Evolutionary conservation across 92 coral and sea anemone genomes (phyloP), one percentile per base, ranked within the genome.

Genomic region (Parazoanthus darwini): DNA sequence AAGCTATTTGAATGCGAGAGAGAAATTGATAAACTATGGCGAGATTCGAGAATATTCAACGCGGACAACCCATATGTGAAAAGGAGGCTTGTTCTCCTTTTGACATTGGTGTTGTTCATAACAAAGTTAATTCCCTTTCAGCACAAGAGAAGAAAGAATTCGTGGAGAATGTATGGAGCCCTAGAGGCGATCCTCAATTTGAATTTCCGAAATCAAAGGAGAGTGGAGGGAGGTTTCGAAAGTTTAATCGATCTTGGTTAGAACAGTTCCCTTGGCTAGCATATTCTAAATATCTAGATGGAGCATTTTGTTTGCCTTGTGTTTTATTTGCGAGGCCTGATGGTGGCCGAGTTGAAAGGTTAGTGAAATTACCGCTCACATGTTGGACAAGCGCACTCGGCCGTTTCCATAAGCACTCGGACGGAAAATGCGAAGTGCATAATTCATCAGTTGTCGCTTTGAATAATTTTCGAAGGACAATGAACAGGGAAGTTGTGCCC

Each of bases 141-240:
- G 51, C n/a, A n/a, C n/a, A n/a, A n/a, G n/a, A n/a, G n/a, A 90
- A 90, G 87, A 39, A 86, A 81, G 46, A 73, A 86, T 90, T 90
- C 86, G 48, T 87, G 20, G 86, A 90, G 79, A 90, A 87, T 78
- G 92, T 90, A 85, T 90, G 92, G 92, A 90, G 87, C 78, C 90
- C 90, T 46, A 4, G 1, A 15, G 14, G 81, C 63, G 59, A 77
- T 77, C 37, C 81, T 25, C 26, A 46, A 6, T 77, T 77, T 77
- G 35, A 77, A 77, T 77, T 77, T n/a, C 81, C 81, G 4, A 77
- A 77, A 16, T 77, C 63, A 29, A 37, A 20, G 0, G 81, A 77
- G 26, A 13, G 33, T 77, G 25, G 37, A 42, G 37, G 79, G 6
- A 39, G 79, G 9, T 5, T 22, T 33, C 6, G 80, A 84, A 84